Evolutionary conservation across 2,888 invertebrate genomes (phyloP).

Genomic region (Drosophila fungiperda): DNA sequence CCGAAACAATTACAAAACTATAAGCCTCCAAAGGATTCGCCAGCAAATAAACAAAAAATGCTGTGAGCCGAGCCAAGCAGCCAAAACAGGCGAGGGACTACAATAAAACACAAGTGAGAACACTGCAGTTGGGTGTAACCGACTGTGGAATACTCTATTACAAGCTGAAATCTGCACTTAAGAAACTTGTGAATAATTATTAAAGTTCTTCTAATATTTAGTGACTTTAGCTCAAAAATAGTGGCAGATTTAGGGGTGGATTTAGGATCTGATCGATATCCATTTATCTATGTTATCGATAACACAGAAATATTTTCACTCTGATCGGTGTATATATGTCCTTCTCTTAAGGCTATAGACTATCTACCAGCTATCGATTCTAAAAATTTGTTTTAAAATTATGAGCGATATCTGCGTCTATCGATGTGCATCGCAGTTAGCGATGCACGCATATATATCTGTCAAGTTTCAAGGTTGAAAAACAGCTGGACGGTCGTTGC

Average conservation of each 20-base stretch:
- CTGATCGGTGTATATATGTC: neutral
- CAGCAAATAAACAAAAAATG: slow-evolving; percentile 68
- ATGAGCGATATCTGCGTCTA: neutral
- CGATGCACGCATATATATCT: too few relatives aligned
- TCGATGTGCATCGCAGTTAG: neutral
- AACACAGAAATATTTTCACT: accelerated
- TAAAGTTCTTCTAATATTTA: neutral
- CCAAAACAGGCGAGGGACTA: slow-evolving; percentile 9
- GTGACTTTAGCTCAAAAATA: neutral
- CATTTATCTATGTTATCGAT: neutral
- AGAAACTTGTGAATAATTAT: neutral
- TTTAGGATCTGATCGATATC: neutral
- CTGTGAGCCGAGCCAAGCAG: slow-evolving; percentile 12
- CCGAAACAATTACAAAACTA: slow-evolving; percentile 79
- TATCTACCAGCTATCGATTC: neutral
- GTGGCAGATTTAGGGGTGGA: neutral
- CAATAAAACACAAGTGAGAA: neutral
- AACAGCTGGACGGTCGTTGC: neutral
- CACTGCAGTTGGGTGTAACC: neutral
- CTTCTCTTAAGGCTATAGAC: neutral
- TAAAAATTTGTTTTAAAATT: neutral
- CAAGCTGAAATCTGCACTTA: neutral
- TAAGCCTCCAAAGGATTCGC: slow-evolving; percentile 76
- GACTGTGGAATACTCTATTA: neutral
- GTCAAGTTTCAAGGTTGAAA: neutral